Evolutionary conservation across 2,888 invertebrate species (phyloP), one percentile per base, ranked within the genome.

Genomic region (Dryobotodes eremita): DNA sequence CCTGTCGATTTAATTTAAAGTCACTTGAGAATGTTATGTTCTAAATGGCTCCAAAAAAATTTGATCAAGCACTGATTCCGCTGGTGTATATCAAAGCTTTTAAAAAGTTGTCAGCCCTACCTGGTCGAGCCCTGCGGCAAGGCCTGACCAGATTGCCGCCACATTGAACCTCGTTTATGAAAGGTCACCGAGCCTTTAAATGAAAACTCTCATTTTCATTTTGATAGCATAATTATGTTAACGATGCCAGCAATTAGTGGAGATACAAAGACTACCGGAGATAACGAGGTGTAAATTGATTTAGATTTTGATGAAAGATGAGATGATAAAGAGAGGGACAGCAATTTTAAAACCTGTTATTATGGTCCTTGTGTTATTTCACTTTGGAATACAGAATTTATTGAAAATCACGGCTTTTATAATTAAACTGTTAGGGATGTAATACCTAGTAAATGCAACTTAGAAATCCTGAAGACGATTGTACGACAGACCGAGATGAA

Each of bases 141-240:
- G 90, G 91, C 86, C 88, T 89, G 88, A 88, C 88, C 91, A 92
- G 92, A 92, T 90, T 90, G 83, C 90, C 85, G 88, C 88, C 87
- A 86, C 89, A 84, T 86, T 88, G 87, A 88, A 86, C 86, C 89
- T 88, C 87, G 88, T 89, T 91, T 88, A 86, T 87, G 86, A 92
- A 93, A 93, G 92, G 92, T 93, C 91, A 90, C 79, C 82, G 80
- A 83, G 84, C 77, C 85, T 83, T 85, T 82, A 86, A 90, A 90
- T 89, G 88, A 91, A 89, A 90, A 90, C 91, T 90, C 88, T 91
- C 90, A 85, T 89, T 91, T 91, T 92, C 89, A 83, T 90, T 88
- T 86, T 86, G 86, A 90, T 89, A 75, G 83, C 85, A 82, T 85
- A 84, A 89, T 88, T 83, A 84, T 83, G 83, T 86, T 90, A 89